Base-by-base conservation (phyloP, 2,797 vertebrate species). In the Chrosomus eos region DNA sequence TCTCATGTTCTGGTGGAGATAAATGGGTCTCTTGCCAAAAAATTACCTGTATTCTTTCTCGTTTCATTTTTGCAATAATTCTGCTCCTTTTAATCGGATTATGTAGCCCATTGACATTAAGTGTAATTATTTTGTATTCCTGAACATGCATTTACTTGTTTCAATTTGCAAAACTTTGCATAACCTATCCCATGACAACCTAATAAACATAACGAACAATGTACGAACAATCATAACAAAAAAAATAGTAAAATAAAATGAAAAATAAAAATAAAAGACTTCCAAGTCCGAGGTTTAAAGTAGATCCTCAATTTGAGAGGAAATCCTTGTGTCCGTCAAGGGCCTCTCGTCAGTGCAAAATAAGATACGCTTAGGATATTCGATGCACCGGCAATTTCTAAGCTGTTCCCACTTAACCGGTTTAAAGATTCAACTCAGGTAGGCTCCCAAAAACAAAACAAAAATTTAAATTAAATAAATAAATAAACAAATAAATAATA, bases 301-400 rank as follows among this genome's bases (percentile, higher is more conserved):
- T 48, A 51, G 14, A 7, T 53, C 45, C 16, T 74, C 8, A 3
- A 33, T 21, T 33, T 74, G 48, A 33, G 28, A 13, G 48, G 18
- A 53, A 21, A 31, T 73, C 72, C 45, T 33, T 6, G 28, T 8
- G 2, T 31, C 28, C 10, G 19, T 33, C 8, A 21, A 31, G 43
- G 45, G 45, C 45, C 72, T 53, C 26, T 74, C 45, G 21, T 74
- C 28, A 33, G 48, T 74, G 72, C 72, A 74, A 53, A 73, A 73
- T 1, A 73, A 73, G n/a, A 43, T 31, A 26, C 23, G 3, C 23
- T 16, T 28, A 64, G 36, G 7, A 18, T 31, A 13, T 43, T 43
- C 0, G 11, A 43, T 43, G 36, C 36, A 36, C 36, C 36, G 6
- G 43, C 43, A 43, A 43, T 43, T 43, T 13, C 43, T 43, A 43